phyloP scores from a whole-genome alignment of 2,113 vertebrate genomes.

The Sinocyclocheilus anshuiensis region DNA sequence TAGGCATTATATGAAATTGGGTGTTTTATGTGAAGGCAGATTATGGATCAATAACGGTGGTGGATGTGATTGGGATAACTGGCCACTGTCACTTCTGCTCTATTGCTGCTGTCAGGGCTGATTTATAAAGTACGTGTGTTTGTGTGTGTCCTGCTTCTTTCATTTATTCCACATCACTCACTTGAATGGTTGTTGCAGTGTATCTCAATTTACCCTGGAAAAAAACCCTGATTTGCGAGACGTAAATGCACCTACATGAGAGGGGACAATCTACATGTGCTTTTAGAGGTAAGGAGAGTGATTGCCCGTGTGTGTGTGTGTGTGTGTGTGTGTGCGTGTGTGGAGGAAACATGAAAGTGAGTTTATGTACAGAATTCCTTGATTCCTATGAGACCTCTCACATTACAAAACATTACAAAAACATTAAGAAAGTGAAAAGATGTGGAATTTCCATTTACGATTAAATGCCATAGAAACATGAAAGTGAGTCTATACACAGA shows the following conservation, averaged over 20 bases:
- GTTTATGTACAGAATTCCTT: neutral
- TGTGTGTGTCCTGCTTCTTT: constrained; percentile 73
- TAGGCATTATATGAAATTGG: constrained; percentile 99
- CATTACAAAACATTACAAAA: neutral
- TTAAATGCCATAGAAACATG: neutral
- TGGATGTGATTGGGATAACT: constrained; percentile 94
- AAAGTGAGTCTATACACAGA: no score
- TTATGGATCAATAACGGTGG: constrained; percentile 97
- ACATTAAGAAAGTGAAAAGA: neutral
- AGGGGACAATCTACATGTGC: constrained; percentile 46
- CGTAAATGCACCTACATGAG: constrained; percentile 66
- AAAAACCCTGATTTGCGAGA: constrained; percentile 86
- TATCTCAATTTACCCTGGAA: constrained; percentile 83
- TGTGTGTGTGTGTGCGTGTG: constrained; percentile 34
- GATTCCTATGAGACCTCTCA: neutral
- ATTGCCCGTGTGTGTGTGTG: constrained; percentile 15
- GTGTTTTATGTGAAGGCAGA: constrained; percentile 93
- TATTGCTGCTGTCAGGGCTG: constrained; percentile 84
- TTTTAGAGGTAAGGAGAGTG: constrained; percentile 21
- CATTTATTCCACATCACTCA: constrained; percentile 86
- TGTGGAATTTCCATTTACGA: neutral
- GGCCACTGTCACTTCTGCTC: constrained; percentile 90
- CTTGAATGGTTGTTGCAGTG: constrained; percentile 86
- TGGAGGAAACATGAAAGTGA: constrained; percentile 10
- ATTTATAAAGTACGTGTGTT: constrained; percentile 72